These are phyloP conservation scores for Notothenia coriiceps DNA, from an alignment of 2,113 vertebrate genomes.

Conservation along the genomic window DNA sequence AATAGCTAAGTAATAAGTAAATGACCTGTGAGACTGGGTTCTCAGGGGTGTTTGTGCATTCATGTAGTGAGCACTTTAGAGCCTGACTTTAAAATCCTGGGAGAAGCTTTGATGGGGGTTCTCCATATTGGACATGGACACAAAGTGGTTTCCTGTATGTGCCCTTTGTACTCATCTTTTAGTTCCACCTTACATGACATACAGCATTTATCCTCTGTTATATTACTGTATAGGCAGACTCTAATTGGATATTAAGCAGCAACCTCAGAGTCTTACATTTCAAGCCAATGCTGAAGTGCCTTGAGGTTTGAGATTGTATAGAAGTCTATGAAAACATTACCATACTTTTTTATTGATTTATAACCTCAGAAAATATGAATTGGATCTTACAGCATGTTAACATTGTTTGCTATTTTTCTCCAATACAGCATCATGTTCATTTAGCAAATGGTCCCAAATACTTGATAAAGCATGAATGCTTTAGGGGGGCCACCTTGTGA, in stretches of 20 bases:
- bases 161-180: background rate
- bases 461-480: too few relatives aligned
- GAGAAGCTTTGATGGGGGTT: background rate
- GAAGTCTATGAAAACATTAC: too few relatives aligned
- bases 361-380: too few relatives aligned
- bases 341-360: too few relatives aligned
- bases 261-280: too few relatives aligned
- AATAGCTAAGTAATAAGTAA: constrained; percentile 42
- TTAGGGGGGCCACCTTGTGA: too few relatives aligned
- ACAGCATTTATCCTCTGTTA: background rate
- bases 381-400: too few relatives aligned
- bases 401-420: too few relatives aligned
- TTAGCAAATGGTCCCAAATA: too few relatives aligned
- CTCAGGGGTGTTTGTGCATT: background rate
- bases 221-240: background rate
- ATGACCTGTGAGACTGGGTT: constrained; percentile 26
- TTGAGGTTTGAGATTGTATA: too few relatives aligned
- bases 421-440: too few relatives aligned
- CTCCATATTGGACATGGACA: background rate
- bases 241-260: background rate
- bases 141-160: constrained; percentile 2
- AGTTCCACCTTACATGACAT: background rate
- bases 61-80: background rate
- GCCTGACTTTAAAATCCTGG: constrained; percentile 10
- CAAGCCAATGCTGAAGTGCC: too few relatives aligned